Evolutionary conservation across 2,797 vertebrate genomes (phyloP), one percentile per base, ranked within the genome.

Genomic region (Oceanodroma leucorhoa): DNA sequence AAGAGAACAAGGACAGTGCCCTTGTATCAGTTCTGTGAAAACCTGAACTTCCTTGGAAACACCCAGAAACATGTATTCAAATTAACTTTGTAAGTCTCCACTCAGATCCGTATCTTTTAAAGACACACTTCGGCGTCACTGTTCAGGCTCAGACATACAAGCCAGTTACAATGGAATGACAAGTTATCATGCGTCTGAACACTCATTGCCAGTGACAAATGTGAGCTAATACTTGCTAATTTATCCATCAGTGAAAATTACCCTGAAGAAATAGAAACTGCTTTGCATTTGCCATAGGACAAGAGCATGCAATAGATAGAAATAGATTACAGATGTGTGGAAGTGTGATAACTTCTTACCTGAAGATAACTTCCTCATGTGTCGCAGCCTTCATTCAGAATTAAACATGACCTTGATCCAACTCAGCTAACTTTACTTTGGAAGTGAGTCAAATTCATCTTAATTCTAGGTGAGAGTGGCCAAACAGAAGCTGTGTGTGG

Each of bases 171-270:
- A 27, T 7, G 19, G 30, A 43, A 62, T 87, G 64, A 80, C 78
- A 92, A 87, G 36, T 66, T 87, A 38, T 36, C 60, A n/a, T 43
- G 50, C 3, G 0, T 55, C 65, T 80, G 51, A 91, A 70, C 48
- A 22, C 23, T 75, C 60, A 83, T 24, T 81, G 67, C 23, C 70
- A 9, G 2, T 76, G 77, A 89, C 69, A 89, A 92, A 67, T 72
- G 53, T 69, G 65, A 93, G 50, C 23, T 91, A 94, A 90, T 58
- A 70, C 48, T 91, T 83, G 76, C 40, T 83, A 93, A 94, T 93
- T 92, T 90, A 81, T 83, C 69, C 86, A 84, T n/a, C 67, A 91
- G 26, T 22, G 34, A 87, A 91, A 87, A 91, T 66, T 53, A 87
- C 29, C 36, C 45, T 60, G 48, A 81, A 87, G 43, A 58, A 60